These are phyloP conservation scores for Coremacera marginata DNA, from an alignment of 2,888 invertebrate species.

Conservation along the genomic window DNA sequence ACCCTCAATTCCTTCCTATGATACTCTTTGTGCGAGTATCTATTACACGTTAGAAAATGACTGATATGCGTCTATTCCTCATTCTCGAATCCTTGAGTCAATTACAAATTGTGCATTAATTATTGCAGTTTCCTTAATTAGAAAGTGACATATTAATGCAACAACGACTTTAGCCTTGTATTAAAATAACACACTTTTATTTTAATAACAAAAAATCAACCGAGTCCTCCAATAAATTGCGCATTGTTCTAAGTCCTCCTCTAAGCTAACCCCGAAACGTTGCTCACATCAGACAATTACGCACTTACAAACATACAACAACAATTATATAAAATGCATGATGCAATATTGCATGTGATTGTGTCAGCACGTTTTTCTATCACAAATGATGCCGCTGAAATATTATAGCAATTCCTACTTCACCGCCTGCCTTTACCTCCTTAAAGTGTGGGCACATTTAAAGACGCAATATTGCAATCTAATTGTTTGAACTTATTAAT, in stretches of 20 bases:
- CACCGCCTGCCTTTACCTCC: not conserved
- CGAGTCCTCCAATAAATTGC: conserved; percentile 13
- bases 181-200: too few relatives aligned
- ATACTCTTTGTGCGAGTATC: too few relatives aligned
- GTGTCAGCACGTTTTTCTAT: conserved; percentile 24
- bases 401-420: not conserved
- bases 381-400: not conserved
- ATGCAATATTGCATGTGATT: conserved; percentile 39
- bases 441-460: not conserved
- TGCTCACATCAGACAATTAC: not conserved
- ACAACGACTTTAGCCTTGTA: too few relatives aligned
- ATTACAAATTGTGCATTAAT: too few relatives aligned
- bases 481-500: not conserved
- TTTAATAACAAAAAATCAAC: too few relatives aligned
- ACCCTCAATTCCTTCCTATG: too few relatives aligned
- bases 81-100: too few relatives aligned
- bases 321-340: conserved; percentile 22
- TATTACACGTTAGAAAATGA: too few relatives aligned
- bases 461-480: not conserved
- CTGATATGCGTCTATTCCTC: too few relatives aligned
- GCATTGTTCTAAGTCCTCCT: conserved; percentile 26
- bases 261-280: conserved; percentile 3
- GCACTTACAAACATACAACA: not conserved
- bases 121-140: too few relatives aligned
- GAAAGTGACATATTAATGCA: too few relatives aligned